Conservation (phyloP, 2,888 invertebrate genomes). For the Parasteatoda lunata region DNA sequence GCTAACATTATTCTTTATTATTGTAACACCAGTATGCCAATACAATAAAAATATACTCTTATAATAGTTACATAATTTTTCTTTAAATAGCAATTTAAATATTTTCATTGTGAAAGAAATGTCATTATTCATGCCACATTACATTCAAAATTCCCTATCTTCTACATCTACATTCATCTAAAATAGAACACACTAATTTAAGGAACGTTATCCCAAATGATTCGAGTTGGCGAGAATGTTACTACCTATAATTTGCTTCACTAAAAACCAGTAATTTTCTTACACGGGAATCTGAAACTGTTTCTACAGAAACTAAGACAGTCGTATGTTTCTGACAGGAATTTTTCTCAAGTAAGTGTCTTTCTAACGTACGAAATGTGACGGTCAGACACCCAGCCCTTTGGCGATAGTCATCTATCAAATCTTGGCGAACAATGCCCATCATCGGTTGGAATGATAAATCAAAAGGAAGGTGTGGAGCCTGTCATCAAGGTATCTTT, state of each 20-base stretch:
- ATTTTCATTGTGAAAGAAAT: too few relatives aligned
- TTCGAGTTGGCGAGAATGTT: neutral
- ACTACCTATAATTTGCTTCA: conserved; percentile 34
- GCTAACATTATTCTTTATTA: too few relatives aligned
- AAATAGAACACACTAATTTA: too few relatives aligned
- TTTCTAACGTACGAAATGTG: conserved; percentile 7
- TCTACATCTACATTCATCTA: too few relatives aligned
- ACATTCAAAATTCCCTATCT: too few relatives aligned
- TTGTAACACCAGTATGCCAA: too few relatives aligned
- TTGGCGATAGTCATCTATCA: conserved; percentile 26
- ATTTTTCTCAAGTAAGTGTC: conserved; percentile 9
- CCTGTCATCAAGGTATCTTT: conserved; percentile 32
- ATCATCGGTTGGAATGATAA: conserved; percentile 47
- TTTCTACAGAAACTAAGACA: neutral
- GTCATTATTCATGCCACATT: too few relatives aligned
- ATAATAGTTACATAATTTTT: too few relatives aligned
- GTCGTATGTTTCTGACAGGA: conserved; percentile 28
- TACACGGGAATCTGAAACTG: neutral
- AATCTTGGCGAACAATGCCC: conserved; percentile 29
- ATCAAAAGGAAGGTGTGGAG: conserved; percentile 53
- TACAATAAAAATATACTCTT: too few relatives aligned
- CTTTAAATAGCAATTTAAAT: too few relatives aligned
- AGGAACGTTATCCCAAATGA: too few relatives aligned
- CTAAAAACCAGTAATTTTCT: conserved; percentile 18
- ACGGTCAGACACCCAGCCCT: conserved; percentile 17